phyloP scores from a whole-genome alignment of 1,140 invertebrate genomes.

The Caenorhabditis latens region DNA sequence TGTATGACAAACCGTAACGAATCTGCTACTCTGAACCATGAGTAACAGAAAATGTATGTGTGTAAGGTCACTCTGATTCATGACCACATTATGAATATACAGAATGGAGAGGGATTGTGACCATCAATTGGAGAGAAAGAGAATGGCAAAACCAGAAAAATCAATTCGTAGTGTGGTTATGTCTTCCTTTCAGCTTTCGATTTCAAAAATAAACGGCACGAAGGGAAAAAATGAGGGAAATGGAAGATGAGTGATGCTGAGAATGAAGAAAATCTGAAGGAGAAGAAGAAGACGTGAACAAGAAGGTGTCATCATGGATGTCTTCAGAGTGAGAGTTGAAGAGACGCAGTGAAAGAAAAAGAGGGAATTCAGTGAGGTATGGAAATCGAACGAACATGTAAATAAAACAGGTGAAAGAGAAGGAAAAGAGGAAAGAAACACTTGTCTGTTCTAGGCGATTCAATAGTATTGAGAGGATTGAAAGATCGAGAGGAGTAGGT shows the following conservation, averaged over 20 bases:
- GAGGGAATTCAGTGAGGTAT: not conserved
- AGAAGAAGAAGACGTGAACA: not conserved
- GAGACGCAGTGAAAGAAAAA: not conserved
- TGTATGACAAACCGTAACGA: no score
- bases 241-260: no score
- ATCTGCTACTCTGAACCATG: no score
- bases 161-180: conserved; percentile 14
- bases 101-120: not conserved
- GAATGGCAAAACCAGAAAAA: conserved; percentile 35
- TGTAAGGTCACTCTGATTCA: no score
- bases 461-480: not conserved
- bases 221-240: no score
- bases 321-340: not conserved
- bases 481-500: not conserved
- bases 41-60: no score
- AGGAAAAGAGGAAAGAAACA: not conserved
- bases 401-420: not conserved
- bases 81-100: not conserved
- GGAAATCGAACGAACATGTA: conserved; percentile 1
- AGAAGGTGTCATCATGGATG: not conserved
- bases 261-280: no score
- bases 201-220: not conserved
- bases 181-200: conserved; percentile 15
- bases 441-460: not conserved
- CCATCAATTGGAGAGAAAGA: not conserved